Base-by-base conservation (phyloP, 2,113 vertebrate genomes). In the Colius striatus region DNA sequence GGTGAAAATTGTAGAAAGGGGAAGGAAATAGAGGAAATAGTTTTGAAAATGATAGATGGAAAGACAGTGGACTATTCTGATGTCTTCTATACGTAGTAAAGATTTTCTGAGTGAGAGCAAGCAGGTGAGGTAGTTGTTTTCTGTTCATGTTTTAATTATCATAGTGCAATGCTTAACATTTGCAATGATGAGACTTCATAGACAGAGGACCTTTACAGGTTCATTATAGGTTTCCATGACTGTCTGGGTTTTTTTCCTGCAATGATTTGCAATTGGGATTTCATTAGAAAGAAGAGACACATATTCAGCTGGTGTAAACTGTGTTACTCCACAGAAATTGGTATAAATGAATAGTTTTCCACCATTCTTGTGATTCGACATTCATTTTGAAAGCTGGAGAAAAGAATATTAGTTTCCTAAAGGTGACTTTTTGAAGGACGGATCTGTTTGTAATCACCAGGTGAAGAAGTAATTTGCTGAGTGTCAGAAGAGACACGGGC, bases 1-100 rank as follows among this genome's bases (percentile, higher is more conserved):
- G 92, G 94, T 96, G 87, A 98, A 93, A 92, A 96, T 90, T 95
- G 58, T 78, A 78, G 94, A 87, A 86, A 90, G 66, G 38, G 61
- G 29, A 2, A 87, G 76, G 53, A 95, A 95, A 78, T 53, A 57
- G 32, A 87, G 26, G 57, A 93, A 96, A 63, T 53, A 45, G 3
- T 80, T 88, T 74, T 51, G 32, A 27, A 96, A 92, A 89, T 75
- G 57, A 78, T 26, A 85, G 76, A 45, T 36, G 71, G 50, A 87
- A 79, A 74, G 82, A 88, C 47, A 18, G 38, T 16, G 29, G 63
- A 74, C 4, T 13, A 38, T 63, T 54, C 81, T 82, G 29, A 89
- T 84, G 87, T 75, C 51, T 62, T 89, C 55, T 38, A 11, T 71
- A n/a, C 2, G 20, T 29, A 4, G 11, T 22, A 55, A 57, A 89